phyloP scores from a whole-genome alignment of 2,113 vertebrate genomes.

The Phoxinus phoxinus region DNA sequence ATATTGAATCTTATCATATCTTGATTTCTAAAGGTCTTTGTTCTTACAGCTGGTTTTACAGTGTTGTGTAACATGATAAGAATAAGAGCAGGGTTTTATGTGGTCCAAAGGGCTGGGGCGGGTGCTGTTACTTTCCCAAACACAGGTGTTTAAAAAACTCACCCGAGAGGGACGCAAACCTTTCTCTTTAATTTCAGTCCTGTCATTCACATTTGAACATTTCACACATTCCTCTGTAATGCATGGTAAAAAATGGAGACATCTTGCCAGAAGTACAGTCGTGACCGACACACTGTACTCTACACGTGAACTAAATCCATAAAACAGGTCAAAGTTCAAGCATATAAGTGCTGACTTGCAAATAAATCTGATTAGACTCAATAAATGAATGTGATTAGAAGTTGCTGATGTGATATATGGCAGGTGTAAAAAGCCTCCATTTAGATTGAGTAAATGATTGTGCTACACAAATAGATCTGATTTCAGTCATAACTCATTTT shows the following conservation, averaged over 20 bases:
- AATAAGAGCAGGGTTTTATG: not conserved
- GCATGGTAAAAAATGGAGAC: not conserved
- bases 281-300: not conserved
- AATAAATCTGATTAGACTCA: not conserved
- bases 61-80: not conserved
- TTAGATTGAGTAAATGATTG: not conserved
- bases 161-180: not conserved
- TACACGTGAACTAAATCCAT: not conserved
- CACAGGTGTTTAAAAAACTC: not conserved
- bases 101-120: not conserved
- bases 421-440: not conserved
- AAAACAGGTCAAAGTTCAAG: not conserved
- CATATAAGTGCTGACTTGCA: not conserved
- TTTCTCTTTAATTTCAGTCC: not conserved
- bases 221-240: not conserved
- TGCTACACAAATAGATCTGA: not conserved
- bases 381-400: not conserved
- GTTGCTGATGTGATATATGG: not conserved
- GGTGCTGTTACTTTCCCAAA: not conserved
- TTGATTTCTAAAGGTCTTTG: not conserved
- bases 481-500: not conserved
- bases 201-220: not conserved
- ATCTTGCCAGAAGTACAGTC: not conserved
- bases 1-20: not conserved
- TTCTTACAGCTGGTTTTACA: not conserved